Base-by-base conservation (phyloP, 2,113 vertebrate genomes). In the Corythaeola cristata region DNA sequence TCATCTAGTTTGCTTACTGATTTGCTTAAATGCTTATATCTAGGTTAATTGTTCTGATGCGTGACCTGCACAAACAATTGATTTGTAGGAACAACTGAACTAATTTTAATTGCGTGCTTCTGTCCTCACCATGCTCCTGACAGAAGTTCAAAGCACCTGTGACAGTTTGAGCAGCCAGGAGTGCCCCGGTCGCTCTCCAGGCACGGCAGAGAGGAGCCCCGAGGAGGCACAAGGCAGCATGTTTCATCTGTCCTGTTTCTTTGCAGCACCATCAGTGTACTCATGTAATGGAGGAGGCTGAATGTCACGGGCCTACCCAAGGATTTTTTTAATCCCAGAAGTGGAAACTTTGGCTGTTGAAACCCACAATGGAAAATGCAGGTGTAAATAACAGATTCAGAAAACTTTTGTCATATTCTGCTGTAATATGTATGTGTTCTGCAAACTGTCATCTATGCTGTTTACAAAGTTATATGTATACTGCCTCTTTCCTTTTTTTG, bases 71-170 rank as follows among this genome's bases (percentile, higher is more conserved):
- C n/a, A 78, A 72, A 76, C 4, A 81, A 60, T 55, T 52, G 19
- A 91, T 85, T 62, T 90, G 45, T 85, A 77, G 49, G 52, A 97
- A 74, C 5, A 85, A 83, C 8, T 45, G 6, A 49, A 67, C 79
- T 92, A 28, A 63, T 67, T 92, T 95, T 86, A 41, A 44, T 44
- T 69, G 10, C n/a, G 10, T 49, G 12, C 16, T 78, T 82, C 83
- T 80, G 15, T 85, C 59, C 39, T 87, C 74, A 58, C 21, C 22
- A 6, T 3, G 2, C 22, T 64, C 20, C 55, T 50, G 23, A 60
- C 35, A 67, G 12, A 71, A 60, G 17, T 62, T 85, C 37, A 88
- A 79, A 88, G 79, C 6, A 56, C n/a, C 35, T 72, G 11, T 18
- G 7, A 39, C 28, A 69, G 15, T 11, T 69, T 32, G 41, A 89